Percentiles rank a stretch among this genome's conserved stretches.
Conservation (phyloP, 2,113 vertebrate genomes). For the Merops nubicus region DNA sequence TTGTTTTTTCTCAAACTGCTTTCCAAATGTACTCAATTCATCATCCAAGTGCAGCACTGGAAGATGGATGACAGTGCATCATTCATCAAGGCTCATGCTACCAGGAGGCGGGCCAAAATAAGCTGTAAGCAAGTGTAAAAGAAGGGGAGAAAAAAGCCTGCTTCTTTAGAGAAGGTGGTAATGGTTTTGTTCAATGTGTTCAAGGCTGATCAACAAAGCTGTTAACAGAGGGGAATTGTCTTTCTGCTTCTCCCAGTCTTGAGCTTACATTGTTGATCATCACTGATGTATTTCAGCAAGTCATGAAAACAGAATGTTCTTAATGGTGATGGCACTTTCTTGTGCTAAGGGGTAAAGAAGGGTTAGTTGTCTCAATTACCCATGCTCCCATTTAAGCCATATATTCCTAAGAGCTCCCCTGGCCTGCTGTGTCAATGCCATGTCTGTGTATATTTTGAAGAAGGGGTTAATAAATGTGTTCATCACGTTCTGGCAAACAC, state of each 20-base stretch:
- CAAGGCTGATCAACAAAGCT: background rate
- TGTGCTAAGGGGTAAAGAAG: background rate
- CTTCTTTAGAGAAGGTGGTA: background rate
- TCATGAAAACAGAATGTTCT: background rate
- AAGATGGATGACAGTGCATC: conserved; percentile 43
- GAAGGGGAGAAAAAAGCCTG: background rate
- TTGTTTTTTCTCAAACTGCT: background rate
- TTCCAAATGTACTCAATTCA: conserved; percentile 46
- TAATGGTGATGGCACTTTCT: background rate
- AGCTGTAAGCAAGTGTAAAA: background rate
- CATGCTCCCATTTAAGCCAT: background rate
- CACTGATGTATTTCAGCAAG: background rate
- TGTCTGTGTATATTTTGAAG: background rate
- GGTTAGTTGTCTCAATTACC: background rate
- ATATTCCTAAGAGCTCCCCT: background rate
- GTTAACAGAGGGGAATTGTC: background rate
- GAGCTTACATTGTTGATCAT: background rate
- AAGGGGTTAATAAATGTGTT: conserved; percentile 19
- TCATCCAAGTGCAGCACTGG: background rate
- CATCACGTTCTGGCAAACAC: conserved; percentile 31
- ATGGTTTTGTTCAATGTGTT: background rate
- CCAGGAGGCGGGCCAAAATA: background rate
- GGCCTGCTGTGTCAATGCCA: background rate
- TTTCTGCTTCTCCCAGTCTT: background rate
- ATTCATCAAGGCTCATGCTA: conserved; percentile 26